Percentiles rank a stretch among this genome's conserved stretches.
These are phyloP conservation scores for Celastrina argiolus DNA, from an alignment of 2,888 invertebrate species.

Conservation along the genomic window DNA sequence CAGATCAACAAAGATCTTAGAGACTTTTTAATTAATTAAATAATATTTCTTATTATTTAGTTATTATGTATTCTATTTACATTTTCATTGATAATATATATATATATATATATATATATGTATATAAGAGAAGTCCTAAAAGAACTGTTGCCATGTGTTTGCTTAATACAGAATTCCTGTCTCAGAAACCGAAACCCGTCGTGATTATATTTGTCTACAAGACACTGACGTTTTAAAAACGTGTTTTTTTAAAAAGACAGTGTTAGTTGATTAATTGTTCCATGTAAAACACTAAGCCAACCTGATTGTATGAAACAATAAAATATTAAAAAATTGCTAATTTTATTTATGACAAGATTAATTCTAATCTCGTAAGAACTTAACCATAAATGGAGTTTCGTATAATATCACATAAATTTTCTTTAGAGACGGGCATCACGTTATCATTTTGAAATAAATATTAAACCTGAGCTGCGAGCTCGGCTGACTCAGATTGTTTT, in stretches of 20 bases:
- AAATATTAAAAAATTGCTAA: neutral
- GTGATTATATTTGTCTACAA: neutral
- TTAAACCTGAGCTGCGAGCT: neutral
- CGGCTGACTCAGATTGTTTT: neutral
- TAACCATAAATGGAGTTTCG: neutral
- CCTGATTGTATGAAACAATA: neutral
- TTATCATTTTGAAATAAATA: neutral
- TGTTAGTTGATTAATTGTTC: neutral
- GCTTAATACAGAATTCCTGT: no score
- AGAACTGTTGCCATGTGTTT: no score
- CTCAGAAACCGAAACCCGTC: no score
- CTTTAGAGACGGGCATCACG: neutral
- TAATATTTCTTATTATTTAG: no score
- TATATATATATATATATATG: no score
- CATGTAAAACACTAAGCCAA: neutral
- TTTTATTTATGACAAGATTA: neutral
- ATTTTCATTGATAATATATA: no score
- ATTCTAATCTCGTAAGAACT: neutral
- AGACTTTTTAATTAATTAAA: no score
- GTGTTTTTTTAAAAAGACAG: no score
- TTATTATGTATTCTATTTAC: no score
- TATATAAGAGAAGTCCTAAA: no score
- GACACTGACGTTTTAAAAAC: neutral
- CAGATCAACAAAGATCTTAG: no score
- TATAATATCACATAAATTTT: constrained; percentile 1